Base-by-base conservation (phyloP, 92 coral and sea anemone species). In the Umimayanthus kanabou region DNA sequence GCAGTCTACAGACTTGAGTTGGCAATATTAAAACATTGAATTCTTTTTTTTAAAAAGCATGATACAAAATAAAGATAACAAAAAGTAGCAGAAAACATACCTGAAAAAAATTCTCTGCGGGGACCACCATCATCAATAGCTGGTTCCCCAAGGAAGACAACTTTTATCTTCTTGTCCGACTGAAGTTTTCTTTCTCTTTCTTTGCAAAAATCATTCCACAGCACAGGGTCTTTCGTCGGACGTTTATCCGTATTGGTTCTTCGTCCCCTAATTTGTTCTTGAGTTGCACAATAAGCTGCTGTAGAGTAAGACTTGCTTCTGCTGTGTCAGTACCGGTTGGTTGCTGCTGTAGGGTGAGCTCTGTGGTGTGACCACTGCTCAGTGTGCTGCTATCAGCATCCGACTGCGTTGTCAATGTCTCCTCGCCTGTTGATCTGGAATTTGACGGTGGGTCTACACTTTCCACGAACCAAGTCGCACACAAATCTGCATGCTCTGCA, bases 401-500 rank as follows among this genome's bases (percentile, higher is more conserved):
- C 70, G 70, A 64, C 26, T 6, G 73, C 73, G 11, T 67, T 28
- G 33, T 67, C 28, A 67, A 23, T 67, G 33, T 67, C 73, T 67
- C 30, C 73, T 67, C 73, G 23, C 73, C 70, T 64, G 70, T 4
- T 64, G 70, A 64, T 64, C n/a, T 64, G 70, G 70, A 67, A 67
- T 67, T 23, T 67, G 73, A 23, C 29, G 73, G 73, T 67, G 73
- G 30, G 23, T 50, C 49, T 45, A 45, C 49, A 55, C 64, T 55
- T 55, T 55, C 64, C 64, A 11, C 16, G 64, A 61, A 61, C 23
- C 23, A 61, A 61, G 67, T 16, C 4, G 67, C 23, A 61, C 25
- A 61, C 67, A 61, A 61, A 71, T 71, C 73, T 23, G 73, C 73
- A 67, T 67, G 73, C 30, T 67, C 73, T n/a, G 13, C 73, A 67